Evolutionary conservation across 1,140 invertebrate species (phyloP).

Genomic region (Habropoda laboriosa): DNA sequence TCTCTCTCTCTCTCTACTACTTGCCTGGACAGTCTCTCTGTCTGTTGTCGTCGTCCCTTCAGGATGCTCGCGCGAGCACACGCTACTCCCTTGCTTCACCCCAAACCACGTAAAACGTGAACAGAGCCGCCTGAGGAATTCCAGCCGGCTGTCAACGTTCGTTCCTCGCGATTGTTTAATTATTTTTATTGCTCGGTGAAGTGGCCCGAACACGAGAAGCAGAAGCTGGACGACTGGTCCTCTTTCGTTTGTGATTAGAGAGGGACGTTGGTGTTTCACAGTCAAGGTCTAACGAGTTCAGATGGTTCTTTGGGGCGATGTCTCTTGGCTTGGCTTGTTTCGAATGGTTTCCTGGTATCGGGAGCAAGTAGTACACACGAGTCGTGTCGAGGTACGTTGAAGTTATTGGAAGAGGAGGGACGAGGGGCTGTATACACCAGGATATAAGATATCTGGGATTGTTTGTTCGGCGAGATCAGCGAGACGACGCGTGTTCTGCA

Average conservation of each 20-base stretch:
- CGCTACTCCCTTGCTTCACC: conserved; percentile 1
- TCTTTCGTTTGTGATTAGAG: conserved; percentile 19
- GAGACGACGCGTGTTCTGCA: not conserved
- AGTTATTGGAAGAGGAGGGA: conserved; percentile 29
- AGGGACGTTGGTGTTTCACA: not conserved
- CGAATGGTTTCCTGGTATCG: not conserved
- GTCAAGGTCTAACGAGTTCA: conserved; percentile 17
- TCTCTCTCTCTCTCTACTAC: not conserved
- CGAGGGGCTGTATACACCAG: not conserved
- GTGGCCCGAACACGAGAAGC: not conserved
- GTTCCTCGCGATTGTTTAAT: conserved; percentile 41
- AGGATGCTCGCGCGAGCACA: not conserved
- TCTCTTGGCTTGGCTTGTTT: not conserved
- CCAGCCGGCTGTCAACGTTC: conserved; percentile 31
- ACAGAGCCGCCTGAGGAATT: conserved; percentile 41
- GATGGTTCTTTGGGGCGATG: not conserved
- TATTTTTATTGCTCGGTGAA: conserved; percentile 30
- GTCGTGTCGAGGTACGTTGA: not conserved
- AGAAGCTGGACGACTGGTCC: not conserved
- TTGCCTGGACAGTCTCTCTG: no score
- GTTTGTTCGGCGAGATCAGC: conserved; percentile 25
- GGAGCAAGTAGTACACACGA: not conserved
- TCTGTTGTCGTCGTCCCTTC: not conserved
- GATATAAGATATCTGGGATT: conserved; percentile 20
- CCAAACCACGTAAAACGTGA: conserved; percentile 44